Percentiles rank a stretch among this genome's conserved stretches.
Conservation (phyloP, 2,888 invertebrate species). For the Aromia moschata region DNA sequence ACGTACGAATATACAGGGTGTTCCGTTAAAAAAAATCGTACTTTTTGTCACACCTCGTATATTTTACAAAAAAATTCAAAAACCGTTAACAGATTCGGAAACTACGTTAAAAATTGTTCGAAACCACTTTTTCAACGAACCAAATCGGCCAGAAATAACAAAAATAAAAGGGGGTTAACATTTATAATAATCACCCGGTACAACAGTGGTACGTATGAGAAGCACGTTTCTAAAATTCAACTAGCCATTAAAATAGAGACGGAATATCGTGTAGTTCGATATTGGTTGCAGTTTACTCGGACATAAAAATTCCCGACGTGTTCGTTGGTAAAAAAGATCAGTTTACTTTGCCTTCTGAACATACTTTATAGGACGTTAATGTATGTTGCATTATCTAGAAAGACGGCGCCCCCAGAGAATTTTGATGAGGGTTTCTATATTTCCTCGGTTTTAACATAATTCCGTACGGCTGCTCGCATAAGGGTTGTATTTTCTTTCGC, state of each 20-base stretch:
- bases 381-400: not conserved
- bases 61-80: too few relatives aligned
- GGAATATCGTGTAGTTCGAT: constrained; percentile 16
- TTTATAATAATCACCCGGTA: too few relatives aligned
- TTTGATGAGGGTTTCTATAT: not conserved
- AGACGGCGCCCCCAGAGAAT: constrained; percentile 1
- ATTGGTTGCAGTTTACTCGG: constrained; percentile 18
- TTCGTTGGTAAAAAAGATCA: constrained; percentile 9
- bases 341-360: constrained; percentile 4
- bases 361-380: constrained; percentile 12
- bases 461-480: too few relatives aligned
- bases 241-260: constrained; percentile 21
- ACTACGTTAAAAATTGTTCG: too few relatives aligned
- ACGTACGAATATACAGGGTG: too few relatives aligned
- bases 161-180: too few relatives aligned
- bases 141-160: too few relatives aligned
- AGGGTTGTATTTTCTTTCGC: too few relatives aligned
- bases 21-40: too few relatives aligned
- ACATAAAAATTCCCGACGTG: constrained; percentile 12
- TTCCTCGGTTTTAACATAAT: not conserved
- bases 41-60: too few relatives aligned
- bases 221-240: constrained; percentile 19
- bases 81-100: too few relatives aligned
- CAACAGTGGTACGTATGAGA: constrained; percentile 12
- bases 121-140: too few relatives aligned